Base-by-base conservation (phyloP, 2,888 invertebrate species). In the Sinohyriopsis cumingii region DNA sequence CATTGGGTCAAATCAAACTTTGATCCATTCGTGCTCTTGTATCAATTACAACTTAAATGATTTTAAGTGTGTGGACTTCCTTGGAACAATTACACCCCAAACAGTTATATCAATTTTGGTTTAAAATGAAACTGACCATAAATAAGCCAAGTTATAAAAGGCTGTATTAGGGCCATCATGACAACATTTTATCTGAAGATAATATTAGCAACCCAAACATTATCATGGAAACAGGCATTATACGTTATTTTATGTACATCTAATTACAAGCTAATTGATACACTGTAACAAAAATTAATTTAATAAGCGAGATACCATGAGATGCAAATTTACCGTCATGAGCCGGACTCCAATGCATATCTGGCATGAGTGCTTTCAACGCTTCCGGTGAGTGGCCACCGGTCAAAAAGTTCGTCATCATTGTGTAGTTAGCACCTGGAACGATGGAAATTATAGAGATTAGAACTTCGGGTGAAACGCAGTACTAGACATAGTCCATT, bases 341-440 rank as follows among this genome's bases (percentile, higher is more conserved):
- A 60, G 79, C 82, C 19, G 76, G 65, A 22, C 72, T 72, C 79
- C 80, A 84, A 57, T 79, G 80, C 63, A 81, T 69, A n/a, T 82
- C 83, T n/a, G 84, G 82, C 71, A 84, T 71, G 64, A 83, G 57
- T n/a, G 80, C 74, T 67, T 84, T 84, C 9, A 84, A 75, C 45
- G 81, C 78, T n/a, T 84, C 84, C n/a, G 81, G 77, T 22, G 77
- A 70, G 54, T 76, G 75, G 25, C 75, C 75, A 59, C 75, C 75
- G 9, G 78, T 75, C 45, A 84, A 74, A 71, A 81, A 82, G 28
- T 80, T 77, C 59, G 81, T 80, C 81, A 84, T 81, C 79, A 85
- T 76, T 15, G 82, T 80, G 63, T 80, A 84, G 28, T 79, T 73
- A 9, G 77, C 76, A 56, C 82, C 84, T 84, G 77, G 12, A 77